A percentile compares a stretch with the other conserved stretches of the same genome.
phyloP scores from a whole-genome alignment of 2,888 invertebrate genomes.

The Allophyes oxyacanthae region DNA sequence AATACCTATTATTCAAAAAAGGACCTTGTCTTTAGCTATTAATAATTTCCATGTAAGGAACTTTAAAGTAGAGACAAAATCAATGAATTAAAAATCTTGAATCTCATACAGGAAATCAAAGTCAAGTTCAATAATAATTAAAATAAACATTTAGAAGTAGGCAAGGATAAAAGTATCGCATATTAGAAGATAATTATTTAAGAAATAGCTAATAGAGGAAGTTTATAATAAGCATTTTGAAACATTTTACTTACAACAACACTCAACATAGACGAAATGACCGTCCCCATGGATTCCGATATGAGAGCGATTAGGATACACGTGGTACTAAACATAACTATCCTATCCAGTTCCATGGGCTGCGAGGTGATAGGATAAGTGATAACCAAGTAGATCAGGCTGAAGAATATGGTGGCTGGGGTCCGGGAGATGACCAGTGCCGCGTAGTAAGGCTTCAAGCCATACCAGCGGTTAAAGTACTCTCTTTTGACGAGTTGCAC shows the following conservation, averaged over 20 bases:
- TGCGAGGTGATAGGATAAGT: slow-evolving; percentile 94
- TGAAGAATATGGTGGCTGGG: slow-evolving; percentile 92
- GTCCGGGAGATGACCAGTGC: slow-evolving; percentile 93
- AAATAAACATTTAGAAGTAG: no score
- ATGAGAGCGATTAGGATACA: slow-evolving; percentile 93
- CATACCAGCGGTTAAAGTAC: slow-evolving; percentile 96
- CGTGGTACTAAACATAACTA: slow-evolving; percentile 91
- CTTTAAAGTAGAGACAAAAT: no score
- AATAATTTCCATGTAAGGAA: no score
- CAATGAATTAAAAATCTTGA: no score
- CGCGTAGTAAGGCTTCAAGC: slow-evolving; percentile 93
- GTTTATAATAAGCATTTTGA: neutral
- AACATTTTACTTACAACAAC: slow-evolving; percentile 91
- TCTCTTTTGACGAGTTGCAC: slow-evolving; percentile 94
- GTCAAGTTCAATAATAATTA: no score
- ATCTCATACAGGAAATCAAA: no score
- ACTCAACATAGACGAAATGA: slow-evolving; percentile 93
- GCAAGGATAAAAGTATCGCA: no score
- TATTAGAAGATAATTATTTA: no score
- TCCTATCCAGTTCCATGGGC: slow-evolving; percentile 92
- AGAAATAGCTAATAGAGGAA: neutral
- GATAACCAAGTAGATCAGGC: slow-evolving; percentile 91
- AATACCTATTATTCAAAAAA: neutral
- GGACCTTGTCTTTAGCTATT: neutral
- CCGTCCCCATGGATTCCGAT: slow-evolving; percentile 94